These are phyloP conservation scores for Hippocampus comes DNA, from an alignment of 2,113 vertebrate species.

Conservation along the genomic window DNA sequence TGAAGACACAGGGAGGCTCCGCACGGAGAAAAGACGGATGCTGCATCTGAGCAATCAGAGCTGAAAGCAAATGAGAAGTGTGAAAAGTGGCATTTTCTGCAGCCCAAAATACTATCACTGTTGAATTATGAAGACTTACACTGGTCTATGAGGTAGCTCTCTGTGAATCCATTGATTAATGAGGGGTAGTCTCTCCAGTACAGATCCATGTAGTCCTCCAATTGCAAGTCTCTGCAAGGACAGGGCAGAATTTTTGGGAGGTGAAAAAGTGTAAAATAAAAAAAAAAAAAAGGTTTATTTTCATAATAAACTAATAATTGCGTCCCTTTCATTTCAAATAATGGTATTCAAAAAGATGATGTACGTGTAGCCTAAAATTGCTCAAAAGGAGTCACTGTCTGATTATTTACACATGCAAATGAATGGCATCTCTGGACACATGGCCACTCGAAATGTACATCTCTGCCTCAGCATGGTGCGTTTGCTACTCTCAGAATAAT, in stretches of 20 bases:
- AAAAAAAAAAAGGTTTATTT: not conserved
- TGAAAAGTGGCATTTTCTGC: not conserved
- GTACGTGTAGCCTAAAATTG: not conserved
- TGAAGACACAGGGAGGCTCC: slow-evolving; percentile 88
- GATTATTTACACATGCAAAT: not conserved
- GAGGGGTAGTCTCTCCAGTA: slow-evolving; percentile 94
- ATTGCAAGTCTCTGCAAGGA: slow-evolving; percentile 82
- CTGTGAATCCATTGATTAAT: slow-evolving; percentile 80
- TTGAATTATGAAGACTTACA: slow-evolving; percentile 67
- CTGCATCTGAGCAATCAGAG: slow-evolving; percentile 85
- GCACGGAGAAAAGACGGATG: slow-evolving; percentile 80
- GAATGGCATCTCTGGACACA: not conserved
- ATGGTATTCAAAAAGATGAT: not conserved
- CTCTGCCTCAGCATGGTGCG: not conserved
- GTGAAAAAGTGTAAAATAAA: not conserved
- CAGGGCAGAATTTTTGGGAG: not conserved
- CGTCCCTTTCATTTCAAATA: too few species aligned
- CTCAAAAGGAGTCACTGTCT: not conserved
- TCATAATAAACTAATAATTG: too few species aligned
- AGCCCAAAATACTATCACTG: not conserved
- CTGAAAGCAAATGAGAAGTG: slow-evolving; percentile 55
- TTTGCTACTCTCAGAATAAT: not conserved
- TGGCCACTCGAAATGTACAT: not conserved
- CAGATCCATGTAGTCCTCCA: slow-evolving; percentile 87
- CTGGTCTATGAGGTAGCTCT: slow-evolving; percentile 83